Conservation (phyloP, 2,888 invertebrate genomes). For the Lasioglossum vierecki region DNA sequence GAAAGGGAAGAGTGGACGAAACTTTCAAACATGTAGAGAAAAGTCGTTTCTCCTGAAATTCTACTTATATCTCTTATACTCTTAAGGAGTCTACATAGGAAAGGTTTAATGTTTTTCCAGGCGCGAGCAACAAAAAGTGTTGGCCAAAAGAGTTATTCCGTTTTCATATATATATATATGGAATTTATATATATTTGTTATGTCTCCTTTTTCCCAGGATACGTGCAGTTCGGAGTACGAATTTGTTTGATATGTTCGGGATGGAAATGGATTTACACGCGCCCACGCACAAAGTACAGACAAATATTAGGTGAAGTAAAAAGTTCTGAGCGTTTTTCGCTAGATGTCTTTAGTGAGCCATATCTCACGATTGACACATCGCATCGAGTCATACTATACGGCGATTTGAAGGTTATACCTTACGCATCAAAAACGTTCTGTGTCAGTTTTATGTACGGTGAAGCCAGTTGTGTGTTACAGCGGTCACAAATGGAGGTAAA, state of each 20-base stretch:
- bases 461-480: no score
- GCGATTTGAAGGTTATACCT: no score
- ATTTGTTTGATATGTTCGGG: not conserved
- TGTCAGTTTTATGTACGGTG: no score
- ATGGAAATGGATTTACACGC: not conserved
- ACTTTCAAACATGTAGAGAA: slow-evolving; percentile 15
- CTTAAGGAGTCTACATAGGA: not conserved
- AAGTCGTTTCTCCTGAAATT: slow-evolving; percentile 9
- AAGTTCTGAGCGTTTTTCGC: no score
- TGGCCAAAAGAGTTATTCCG: not conserved
- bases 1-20: slow-evolving; percentile 12
- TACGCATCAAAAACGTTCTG: no score
- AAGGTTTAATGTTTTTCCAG: not conserved
- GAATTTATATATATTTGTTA: not conserved
- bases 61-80: not conserved
- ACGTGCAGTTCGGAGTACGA: not conserved
- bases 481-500: no score
- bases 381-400: no score
- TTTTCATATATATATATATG: not conserved
- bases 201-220: not conserved
- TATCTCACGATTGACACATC: no score
- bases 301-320: no score
- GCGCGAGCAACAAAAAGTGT: not conserved
- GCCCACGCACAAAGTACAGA: not conserved
- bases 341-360: no score